Conservation (phyloP, 2,797 vertebrate species). For the Eutrigla gurnardus region DNA sequence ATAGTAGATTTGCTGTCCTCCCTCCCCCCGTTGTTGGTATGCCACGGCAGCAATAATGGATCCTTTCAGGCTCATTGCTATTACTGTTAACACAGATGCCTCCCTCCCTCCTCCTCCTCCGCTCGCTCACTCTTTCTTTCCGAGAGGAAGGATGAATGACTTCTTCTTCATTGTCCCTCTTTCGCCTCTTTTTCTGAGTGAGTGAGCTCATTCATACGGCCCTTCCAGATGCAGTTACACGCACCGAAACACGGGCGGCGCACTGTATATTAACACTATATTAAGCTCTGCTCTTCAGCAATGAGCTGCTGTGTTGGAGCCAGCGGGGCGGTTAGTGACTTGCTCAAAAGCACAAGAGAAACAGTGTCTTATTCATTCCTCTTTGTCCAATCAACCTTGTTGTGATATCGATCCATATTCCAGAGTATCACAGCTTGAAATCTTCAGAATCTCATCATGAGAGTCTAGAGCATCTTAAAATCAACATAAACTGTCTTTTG, state of each 20-base stretch:
- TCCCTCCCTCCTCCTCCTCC: conserved; percentile 26
- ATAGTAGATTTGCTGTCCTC: conserved; percentile 44
- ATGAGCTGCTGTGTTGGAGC: conserved; percentile 13
- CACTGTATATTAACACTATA: conserved; percentile 18
- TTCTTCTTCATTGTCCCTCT: conserved; percentile 34
- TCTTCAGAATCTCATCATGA: neutral
- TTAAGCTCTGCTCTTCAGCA: conserved; percentile 10
- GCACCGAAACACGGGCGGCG: conserved; percentile 18
- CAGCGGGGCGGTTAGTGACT: conserved; percentile 17
- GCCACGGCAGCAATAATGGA: conserved; percentile 62
- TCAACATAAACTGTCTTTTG: neutral
- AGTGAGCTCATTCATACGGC: conserved; percentile 54
- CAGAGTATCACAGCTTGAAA: neutral
- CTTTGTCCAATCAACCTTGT: neutral
- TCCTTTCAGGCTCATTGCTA: conserved; percentile 66
- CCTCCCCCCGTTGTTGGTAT: conserved; percentile 33
- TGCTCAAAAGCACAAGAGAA: conserved; percentile 1
- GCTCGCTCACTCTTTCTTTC: conserved; percentile 28
- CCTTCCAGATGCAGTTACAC: conserved; percentile 12
- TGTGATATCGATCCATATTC: conserved; percentile 1
- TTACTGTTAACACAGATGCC: conserved; percentile 62
- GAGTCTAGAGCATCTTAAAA: neutral
- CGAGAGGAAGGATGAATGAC: conserved; percentile 46
- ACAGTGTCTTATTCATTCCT: neutral
- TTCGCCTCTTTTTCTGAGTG: conserved; percentile 33